Conservation (phyloP, 2,113 vertebrate genomes). For the Nematolebias whitei region DNA sequence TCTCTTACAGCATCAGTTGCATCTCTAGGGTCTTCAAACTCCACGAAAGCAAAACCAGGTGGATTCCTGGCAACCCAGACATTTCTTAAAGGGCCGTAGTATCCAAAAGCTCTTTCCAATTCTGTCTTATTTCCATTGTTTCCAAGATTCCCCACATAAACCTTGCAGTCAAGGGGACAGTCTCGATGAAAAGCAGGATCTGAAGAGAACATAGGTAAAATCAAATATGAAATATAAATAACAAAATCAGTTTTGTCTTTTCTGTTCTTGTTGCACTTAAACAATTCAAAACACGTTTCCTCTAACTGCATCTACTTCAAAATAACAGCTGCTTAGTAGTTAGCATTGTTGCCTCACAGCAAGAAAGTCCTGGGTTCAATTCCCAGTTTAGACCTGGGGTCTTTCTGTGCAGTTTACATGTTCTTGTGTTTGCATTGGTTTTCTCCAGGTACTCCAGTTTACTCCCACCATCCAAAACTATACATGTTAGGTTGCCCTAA, state of each 20-base stretch:
- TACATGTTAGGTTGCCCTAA: too few relatives aligned
- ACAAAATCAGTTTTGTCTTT: background rate
- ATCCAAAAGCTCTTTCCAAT: constrained; percentile 93
- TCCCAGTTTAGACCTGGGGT: too few relatives aligned
- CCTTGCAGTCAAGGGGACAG: constrained; percentile 97
- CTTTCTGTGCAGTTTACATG: too few relatives aligned
- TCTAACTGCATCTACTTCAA: background rate
- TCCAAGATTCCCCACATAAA: constrained; percentile 97
- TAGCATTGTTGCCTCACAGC: too few relatives aligned
- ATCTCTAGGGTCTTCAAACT: constrained; percentile 97
- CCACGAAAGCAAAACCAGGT: constrained; percentile 97
- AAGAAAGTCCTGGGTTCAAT: too few relatives aligned
- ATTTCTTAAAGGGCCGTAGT: constrained; percentile 94
- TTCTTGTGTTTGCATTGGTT: too few relatives aligned
- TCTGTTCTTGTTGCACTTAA: background rate
- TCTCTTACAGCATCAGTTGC: constrained; percentile 97
- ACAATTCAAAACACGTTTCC: too few relatives aligned
- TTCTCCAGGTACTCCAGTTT: too few relatives aligned
- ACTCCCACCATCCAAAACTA: too few relatives aligned
- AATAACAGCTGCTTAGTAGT: too few relatives aligned
- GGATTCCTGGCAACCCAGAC: constrained; percentile 98
- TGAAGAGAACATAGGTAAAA: constrained; percentile 34
- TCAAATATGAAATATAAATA: background rate
- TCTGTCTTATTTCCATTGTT: constrained; percentile 99
- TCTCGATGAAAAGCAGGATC: constrained; percentile 88